Evolutionary conservation across 2,888 invertebrate species (phyloP).

Genomic region (Tyria jacobaeae): DNA sequence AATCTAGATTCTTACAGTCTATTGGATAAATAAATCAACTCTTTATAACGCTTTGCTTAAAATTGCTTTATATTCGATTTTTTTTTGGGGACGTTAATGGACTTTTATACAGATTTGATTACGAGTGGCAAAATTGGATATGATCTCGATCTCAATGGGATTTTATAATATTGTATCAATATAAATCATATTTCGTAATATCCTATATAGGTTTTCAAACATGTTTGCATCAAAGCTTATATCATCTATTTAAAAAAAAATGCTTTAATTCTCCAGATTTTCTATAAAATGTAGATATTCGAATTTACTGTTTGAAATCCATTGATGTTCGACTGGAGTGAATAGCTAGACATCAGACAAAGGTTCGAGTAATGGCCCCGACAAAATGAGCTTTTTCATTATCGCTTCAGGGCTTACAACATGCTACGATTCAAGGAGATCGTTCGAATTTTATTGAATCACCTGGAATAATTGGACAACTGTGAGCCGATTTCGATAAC

Average conservation of each 20-base stretch:
- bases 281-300: not conserved
- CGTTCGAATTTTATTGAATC: constrained; percentile 42
- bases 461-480: constrained; percentile 33
- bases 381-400: constrained; percentile 51
- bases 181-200: constrained; percentile 27
- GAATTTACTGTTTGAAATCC: constrained; percentile 15
- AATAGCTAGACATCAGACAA: constrained; percentile 44
- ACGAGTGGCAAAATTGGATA: constrained; percentile 33
- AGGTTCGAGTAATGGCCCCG: constrained; percentile 27
- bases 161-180: constrained; percentile 20
- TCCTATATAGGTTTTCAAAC: constrained; percentile 11
- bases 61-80: constrained; percentile 32
- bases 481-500: constrained; percentile 20
- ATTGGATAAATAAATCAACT: not conserved
- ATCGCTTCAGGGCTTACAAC: constrained; percentile 37
- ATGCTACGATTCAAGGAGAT: constrained; percentile 26
- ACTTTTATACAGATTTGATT: constrained; percentile 39
- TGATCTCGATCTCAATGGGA: constrained; percentile 22
- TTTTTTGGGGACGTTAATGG: constrained; percentile 20
- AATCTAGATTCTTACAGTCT: not conserved
- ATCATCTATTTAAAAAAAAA: too few relatives aligned
- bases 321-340: constrained; percentile 28
- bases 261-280: constrained; percentile 1
- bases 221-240: not conserved
- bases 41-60: constrained; percentile 18